Evolutionary conservation across 2,113 vertebrate genomes (phyloP).

Genomic region (Alethe castanea): DNA sequence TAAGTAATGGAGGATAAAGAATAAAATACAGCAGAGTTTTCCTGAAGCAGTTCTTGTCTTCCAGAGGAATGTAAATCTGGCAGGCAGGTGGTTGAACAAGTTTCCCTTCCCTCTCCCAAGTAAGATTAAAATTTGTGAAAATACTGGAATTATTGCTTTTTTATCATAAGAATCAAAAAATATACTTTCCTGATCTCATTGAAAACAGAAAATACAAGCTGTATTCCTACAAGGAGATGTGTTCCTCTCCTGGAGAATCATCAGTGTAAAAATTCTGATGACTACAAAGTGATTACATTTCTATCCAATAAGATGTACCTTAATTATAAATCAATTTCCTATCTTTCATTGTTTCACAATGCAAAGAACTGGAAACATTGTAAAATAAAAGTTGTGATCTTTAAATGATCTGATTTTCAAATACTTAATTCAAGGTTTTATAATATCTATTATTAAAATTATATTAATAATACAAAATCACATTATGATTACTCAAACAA

Average conservation of each 20-base stretch:
- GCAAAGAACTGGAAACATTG: neutral
- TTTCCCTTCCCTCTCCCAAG: neutral
- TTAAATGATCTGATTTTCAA: neutral
- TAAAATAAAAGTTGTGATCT: neutral
- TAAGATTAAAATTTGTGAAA: neutral
- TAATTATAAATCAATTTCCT: neutral
- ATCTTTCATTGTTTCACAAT: neutral
- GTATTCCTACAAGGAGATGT: neutral
- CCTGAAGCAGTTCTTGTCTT: neutral
- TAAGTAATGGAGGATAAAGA: neutral
- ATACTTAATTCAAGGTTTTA: neutral
- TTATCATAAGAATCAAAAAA: neutral
- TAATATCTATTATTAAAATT: neutral
- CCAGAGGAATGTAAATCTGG: neutral
- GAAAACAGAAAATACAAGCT: neutral
- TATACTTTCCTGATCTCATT: neutral
- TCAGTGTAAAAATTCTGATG: neutral
- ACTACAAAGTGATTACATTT: neutral
- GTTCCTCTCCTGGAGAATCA: neutral
- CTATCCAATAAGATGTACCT: neutral
- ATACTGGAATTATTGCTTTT: neutral
- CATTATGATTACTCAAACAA: fast-evolving
- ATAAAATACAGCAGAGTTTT: neutral
- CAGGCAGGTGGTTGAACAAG: neutral
- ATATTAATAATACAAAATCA: neutral